A percentile compares a stretch with the other conserved stretches of the same genome.
Evolutionary conservation across 2,888 invertebrate species (phyloP).

Genomic region (Lasioglossum leucozonium): DNA sequence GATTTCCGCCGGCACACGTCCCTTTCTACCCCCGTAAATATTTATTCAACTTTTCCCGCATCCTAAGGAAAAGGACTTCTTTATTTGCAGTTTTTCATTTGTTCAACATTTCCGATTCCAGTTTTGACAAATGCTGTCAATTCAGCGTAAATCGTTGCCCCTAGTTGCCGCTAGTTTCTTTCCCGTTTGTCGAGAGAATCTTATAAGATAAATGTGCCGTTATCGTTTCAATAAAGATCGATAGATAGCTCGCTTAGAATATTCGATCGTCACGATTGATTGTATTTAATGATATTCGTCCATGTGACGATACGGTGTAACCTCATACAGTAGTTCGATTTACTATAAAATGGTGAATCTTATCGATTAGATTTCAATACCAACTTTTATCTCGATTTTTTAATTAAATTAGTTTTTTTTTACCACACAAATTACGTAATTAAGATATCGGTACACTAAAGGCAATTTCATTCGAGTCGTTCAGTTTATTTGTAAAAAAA

Average conservation of each 20-base stretch:
- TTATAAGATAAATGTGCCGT: neutral
- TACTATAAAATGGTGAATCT: neutral
- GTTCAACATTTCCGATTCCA: too few species aligned
- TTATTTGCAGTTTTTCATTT: too few species aligned
- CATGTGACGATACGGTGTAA: too few species aligned
- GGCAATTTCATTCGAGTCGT: too few species aligned
- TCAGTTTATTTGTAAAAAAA: too few species aligned
- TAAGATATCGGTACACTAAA: too few species aligned
- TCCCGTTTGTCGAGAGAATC: neutral
- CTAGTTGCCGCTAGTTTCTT: neutral
- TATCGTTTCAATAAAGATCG: neutral
- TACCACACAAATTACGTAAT: too few species aligned
- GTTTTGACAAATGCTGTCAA: too few species aligned
- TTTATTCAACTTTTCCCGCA: neutral
- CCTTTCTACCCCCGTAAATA: conserved; percentile 13
- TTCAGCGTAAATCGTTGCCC: too few species aligned
- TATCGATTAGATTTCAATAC: neutral
- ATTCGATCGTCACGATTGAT: conserved; percentile 12
- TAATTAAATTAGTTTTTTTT: too few species aligned
- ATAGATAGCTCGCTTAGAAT: neutral
- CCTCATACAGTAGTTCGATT: neutral
- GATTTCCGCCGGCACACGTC: conserved; percentile 25
- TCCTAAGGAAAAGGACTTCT: neutral
- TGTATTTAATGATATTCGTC: neutral
- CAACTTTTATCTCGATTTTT: too few species aligned